Base-by-base conservation (phyloP, 2,888 invertebrate species). In the Watsonalla cultraria region DNA sequence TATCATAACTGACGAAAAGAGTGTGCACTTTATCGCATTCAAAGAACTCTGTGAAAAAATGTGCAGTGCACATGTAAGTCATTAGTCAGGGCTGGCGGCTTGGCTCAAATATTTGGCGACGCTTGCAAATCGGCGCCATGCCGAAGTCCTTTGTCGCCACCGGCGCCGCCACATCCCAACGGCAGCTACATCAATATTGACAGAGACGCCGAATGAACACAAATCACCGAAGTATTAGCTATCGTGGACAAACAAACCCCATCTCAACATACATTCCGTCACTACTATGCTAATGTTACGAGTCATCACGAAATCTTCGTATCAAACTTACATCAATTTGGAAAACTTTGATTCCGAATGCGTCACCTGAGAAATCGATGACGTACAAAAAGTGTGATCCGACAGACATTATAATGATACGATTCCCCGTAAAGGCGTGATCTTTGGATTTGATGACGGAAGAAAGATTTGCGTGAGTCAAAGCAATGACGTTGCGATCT, bases 211-310 rank as follows among this genome's bases (percentile, higher is more conserved):
- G 74, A 77, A 78, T 88, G 80, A 88, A 86, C 85, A 90, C 86
- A 90, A 90, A 85, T 87, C 85, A 86, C 82, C 89, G 83, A 84
- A 68, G 84, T 82, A 90, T 90, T 87, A 82, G 76, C 78, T 77
- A 77, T 78, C 76, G 37, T 37, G 39, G 39, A 37, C 37, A 49
- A 49, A 49, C 49, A 49, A 49, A 49, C 11, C 37, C 34, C n/a
- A 35, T 34, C 14, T 33, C 8, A 48, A 59, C 56, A 53, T 50
- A 54, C 54, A 55, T 14, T 11, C 45, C 45, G 45, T 51, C 49
- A 59, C 50, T 58, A 54, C 54, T 56, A 50, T 49, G 48, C 50
- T 52, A 49, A 9, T 9, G 49, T 37, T 7, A 37, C 37, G 8
- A 37, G 5, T 37, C 37, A 37, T 2, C 37, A 11, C 11, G 5